Evolutionary conservation across 2,888 invertebrate genomes (phyloP), one percentile per base, ranked within the genome.

Genomic region (Pegoplata infirma): DNA sequence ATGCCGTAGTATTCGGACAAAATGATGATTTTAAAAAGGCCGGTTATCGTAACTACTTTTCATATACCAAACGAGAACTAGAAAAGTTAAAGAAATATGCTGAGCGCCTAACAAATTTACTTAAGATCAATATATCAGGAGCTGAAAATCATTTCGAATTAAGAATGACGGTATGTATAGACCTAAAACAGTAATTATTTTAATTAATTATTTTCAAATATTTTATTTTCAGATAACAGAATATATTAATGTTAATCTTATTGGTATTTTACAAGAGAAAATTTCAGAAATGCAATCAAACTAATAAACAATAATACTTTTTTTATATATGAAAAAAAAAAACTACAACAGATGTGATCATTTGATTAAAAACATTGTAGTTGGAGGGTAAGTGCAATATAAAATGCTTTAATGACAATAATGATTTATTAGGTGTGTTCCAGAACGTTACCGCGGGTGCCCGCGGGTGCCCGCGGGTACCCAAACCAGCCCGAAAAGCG

Each of bases 11-110:
- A 19, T 83, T 81, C 23, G 80, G 80, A 0, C 71, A 81, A 28
- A 84, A 84, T 49, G 82, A 84, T 5, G 85, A 81, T 32, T 80
- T 84, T 6, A 82, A 80, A 46, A 82, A 82, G 23, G 83, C 82
- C 12, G 85, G 85, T 1, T 85, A 84, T 77, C 80, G 82, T 5
- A 79, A 81, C 16, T 85, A 84, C 40, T 84, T 85, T 59, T 69
- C 75, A 5, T 84, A 82, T 12, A 76, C 77, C 0, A 63, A 75
- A 10, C 51, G 78, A 6, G 81, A 81, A 32, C 55, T 83, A 28
- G 81, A 80, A 49, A 80, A 81, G n/a, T 49, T 83, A n/a, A 78
- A 80, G 23, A 74, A 80, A 19, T 82, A 81, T 78, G 74, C 80
- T 19, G 82, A 82, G 12, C 76, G 59, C n/a, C 68, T 82, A 3